phyloP scores from a whole-genome alignment of 2,888 invertebrate genomes.

The Copidosoma aretas region DNA sequence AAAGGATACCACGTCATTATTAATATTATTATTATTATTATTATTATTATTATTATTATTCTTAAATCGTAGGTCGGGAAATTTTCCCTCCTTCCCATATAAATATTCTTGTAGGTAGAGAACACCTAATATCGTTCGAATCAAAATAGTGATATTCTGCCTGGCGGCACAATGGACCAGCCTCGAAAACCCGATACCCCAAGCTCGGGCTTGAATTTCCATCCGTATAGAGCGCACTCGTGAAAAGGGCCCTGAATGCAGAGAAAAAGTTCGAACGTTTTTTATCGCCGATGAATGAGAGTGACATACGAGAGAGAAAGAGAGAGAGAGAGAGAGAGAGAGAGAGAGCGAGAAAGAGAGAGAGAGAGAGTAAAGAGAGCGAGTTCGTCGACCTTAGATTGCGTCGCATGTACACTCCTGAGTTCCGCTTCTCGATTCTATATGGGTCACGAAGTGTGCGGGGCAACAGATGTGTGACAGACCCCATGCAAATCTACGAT shows the following conservation, averaged over 20 bases:
- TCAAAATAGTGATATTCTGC: constrained; percentile 13
- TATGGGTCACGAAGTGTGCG: constrained; percentile 28
- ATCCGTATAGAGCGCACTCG: not conserved
- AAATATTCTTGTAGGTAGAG: no score
- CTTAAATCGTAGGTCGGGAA: not conserved
- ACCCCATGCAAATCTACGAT: constrained; percentile 33
- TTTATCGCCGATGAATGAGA: constrained; percentile 29
- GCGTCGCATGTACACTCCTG: constrained; percentile 4
- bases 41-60: no score
- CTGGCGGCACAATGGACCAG: not conserved
- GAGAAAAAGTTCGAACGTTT: constrained; percentile 24
- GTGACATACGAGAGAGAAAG: not conserved
- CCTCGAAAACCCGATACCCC: constrained; percentile 24
- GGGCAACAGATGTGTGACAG: constrained; percentile 29
- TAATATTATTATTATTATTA: no score
- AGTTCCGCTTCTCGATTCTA: constrained; percentile 31
- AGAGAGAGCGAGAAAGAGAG: constrained; percentile 21
- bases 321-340: constrained; percentile 17
- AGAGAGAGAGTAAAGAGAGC: constrained; percentile 1
- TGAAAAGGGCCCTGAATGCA: constrained; percentile 6
- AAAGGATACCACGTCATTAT: no score
- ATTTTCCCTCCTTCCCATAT: not conserved
- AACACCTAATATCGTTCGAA: not conserved
- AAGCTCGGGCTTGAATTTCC: constrained; percentile 31
- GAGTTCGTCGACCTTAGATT: constrained; percentile 18